Evolutionary conservation across 2,797 vertebrate genomes (phyloP), one percentile per base, ranked within the genome.

Genomic region (Momotus momota): DNA sequence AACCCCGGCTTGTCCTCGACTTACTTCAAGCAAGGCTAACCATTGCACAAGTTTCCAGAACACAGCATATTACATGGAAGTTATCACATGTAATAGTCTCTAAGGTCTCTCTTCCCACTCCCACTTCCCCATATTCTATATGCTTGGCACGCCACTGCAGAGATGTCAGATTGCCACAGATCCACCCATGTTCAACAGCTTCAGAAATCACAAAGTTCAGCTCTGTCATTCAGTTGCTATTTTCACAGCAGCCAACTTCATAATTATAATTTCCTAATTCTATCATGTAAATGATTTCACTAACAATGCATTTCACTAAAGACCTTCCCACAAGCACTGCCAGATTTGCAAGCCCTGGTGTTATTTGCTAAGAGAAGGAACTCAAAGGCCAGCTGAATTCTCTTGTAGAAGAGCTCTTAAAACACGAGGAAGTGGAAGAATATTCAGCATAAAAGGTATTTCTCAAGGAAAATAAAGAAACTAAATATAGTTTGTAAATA

Each of bases 251-350:
- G 90, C 78, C 91, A 94, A 73, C 81, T 94, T 89, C 51, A 87
- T 91, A 86, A 73, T 74, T 73, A 79, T 72, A 64, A 55, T 93
- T 94, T 95, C 90, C 90, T 88, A 94, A 95, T 93, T 90, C 75
- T 66, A 83, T 87, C 69, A 82, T 67, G 80, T 83, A 55, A 95
- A 86, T 57, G 29, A 82, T 93, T 89, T 92, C 4, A 22, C 89
- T 89, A 91, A 79, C 78, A 45, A 23, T 52, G 61, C 43, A 29
- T 83, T 81, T 83, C 86, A 87, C 78, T 80, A 67, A 91, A 95
- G 67, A 75, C 78, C 74, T 96, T 95, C 88, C 60, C 88, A 96
- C 74, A 89, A 77, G 64, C 64, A 41, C 60, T 93, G 95, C 88
- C 86, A 92, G 92, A 86, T 81, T 86, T 73, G 80, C 62, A 65